Conservation (phyloP, 2,888 invertebrate species). For the Zaprionus bogoriensis region DNA sequence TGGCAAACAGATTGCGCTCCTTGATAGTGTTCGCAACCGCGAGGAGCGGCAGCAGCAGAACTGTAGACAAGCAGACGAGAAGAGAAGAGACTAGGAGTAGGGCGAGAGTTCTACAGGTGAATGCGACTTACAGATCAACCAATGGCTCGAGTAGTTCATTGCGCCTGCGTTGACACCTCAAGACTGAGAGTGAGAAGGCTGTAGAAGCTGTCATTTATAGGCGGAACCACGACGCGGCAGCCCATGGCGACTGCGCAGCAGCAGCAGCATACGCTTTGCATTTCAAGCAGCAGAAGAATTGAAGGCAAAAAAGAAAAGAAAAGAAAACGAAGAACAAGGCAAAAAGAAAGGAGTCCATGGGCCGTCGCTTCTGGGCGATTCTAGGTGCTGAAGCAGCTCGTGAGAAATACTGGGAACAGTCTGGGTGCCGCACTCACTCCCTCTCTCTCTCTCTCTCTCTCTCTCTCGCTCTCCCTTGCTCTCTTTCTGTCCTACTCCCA, state of each 20-base stretch:
- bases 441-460: not conserved
- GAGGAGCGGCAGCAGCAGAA: constrained; percentile 30
- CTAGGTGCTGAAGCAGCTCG: constrained; percentile 21
- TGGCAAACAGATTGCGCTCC: constrained; percentile 79
- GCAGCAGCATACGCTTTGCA: constrained; percentile 56
- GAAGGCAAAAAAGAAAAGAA: constrained; percentile 23
- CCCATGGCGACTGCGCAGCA: constrained; percentile 25
- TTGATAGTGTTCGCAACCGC: constrained; percentile 63
- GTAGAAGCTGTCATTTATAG: constrained; percentile 67
- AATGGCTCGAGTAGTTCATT: constrained; percentile 46
- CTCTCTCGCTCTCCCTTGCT: constrained; percentile 39
- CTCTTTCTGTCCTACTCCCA: too few species aligned
- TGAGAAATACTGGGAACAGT: constrained; percentile 61
- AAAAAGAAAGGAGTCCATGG: constrained; percentile 32
- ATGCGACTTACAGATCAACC: constrained; percentile 48
- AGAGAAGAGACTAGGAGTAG: not conserved
- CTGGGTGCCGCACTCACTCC: constrained; percentile 4
- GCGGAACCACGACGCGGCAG: constrained; percentile 42
- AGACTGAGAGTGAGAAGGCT: constrained; percentile 72
- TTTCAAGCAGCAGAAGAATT: constrained; percentile 44
- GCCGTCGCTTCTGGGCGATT: constrained; percentile 38
- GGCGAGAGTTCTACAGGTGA: not conserved
- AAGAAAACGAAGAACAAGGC: constrained; percentile 14
- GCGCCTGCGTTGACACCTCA: constrained; percentile 64
- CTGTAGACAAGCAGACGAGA: constrained; percentile 6